phyloP scores from a whole-genome alignment of 2,888 invertebrate genomes.

The Acanthosepion esculentum region DNA sequence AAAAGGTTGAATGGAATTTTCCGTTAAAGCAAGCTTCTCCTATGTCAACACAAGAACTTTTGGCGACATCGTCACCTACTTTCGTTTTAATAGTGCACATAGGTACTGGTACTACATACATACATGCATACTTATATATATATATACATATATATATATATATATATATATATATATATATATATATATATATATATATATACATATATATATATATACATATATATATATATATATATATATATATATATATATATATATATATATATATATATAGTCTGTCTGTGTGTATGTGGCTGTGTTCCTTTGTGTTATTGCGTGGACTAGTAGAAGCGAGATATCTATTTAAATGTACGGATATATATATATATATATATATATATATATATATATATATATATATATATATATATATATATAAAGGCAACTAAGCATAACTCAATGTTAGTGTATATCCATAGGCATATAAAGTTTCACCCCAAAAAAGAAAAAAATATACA shows the following conservation, averaged over 20 bases:
- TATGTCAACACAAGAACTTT: not conserved
- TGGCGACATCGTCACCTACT: constrained; percentile 6
- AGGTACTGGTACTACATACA: not conserved
- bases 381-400: not conserved
- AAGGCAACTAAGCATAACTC: no score
- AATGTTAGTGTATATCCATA: no score
- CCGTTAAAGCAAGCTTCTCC: not conserved
- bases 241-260: not conserved
- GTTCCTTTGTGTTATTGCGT: not conserved
- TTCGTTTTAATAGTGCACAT: not conserved
- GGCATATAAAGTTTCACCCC: no score
- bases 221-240: not conserved
- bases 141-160: not conserved
- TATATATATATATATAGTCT: not conserved
- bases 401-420: not conserved
- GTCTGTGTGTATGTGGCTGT: not conserved
- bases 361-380: not conserved
- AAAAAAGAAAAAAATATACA: no score
- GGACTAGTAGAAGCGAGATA: not conserved
- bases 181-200: not conserved
- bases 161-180: not conserved
- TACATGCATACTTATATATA: not conserved
- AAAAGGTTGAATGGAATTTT: constrained; percentile 33
- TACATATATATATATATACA: not conserved
- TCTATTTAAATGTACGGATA: not conserved